Percentiles rank a stretch among this genome's conserved stretches.
Conservation (phyloP, 2,113 vertebrate species). For the Oreochromis niloticus region DNA sequence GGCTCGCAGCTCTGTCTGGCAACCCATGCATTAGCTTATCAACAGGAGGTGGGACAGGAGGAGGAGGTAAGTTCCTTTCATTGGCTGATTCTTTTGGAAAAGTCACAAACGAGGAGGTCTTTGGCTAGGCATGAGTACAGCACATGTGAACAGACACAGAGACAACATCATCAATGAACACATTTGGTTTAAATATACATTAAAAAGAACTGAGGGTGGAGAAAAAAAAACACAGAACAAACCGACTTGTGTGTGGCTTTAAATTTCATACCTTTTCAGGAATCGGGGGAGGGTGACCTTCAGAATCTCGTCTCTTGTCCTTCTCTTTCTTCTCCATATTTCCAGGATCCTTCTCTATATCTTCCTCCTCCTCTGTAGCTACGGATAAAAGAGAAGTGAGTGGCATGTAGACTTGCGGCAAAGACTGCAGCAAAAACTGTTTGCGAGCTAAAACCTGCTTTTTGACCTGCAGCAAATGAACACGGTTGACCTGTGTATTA, state of each 20-base stretch:
- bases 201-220: neutral
- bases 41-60: slow-evolving; percentile 59
- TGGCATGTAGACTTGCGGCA: neutral
- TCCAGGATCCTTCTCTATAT: slow-evolving; percentile 33
- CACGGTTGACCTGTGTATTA: neutral
- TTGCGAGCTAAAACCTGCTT: neutral
- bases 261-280: slow-evolving; percentile 57
- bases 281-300: slow-evolving; percentile 60
- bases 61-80: slow-evolving; percentile 64
- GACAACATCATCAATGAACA: neutral
- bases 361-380: slow-evolving; percentile 56
- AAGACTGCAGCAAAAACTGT: neutral
- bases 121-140: slow-evolving; percentile 52
- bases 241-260: neutral
- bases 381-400: neutral
- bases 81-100: slow-evolving; percentile 61
- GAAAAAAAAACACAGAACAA: neutral
- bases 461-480: neutral
- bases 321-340: slow-evolving; percentile 53
- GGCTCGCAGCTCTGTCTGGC: slow-evolving; percentile 66
- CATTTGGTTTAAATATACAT: neutral
- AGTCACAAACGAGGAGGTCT: slow-evolving; percentile 59
- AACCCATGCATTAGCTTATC: slow-evolving; percentile 47
- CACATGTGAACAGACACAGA: neutral
- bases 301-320: slow-evolving; percentile 56